Evolutionary conservation across 1,140 invertebrate genomes (phyloP).

Genomic region (Aphaenogaster rudis): DNA sequence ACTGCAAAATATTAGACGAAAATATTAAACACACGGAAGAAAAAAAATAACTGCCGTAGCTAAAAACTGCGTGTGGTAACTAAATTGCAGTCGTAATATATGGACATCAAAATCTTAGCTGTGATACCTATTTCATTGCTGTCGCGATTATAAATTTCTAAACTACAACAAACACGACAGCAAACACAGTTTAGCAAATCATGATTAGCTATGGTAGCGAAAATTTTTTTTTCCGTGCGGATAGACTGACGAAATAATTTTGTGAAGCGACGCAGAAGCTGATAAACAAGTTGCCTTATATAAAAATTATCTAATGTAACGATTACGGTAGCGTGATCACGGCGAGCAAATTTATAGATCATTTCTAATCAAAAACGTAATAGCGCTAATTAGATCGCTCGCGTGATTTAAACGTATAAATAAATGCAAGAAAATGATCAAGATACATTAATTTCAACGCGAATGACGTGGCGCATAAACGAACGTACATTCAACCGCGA

Average conservation of each 20-base stretch:
- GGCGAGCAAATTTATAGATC: neutral
- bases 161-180: too few species aligned
- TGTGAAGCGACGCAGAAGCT: neutral
- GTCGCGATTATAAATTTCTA: too few species aligned
- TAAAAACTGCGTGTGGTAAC: too few species aligned
- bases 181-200: too few species aligned
- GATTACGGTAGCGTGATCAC: neutral
- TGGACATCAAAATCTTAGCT: too few species aligned
- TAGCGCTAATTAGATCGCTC: neutral
- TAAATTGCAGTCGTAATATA: too few species aligned
- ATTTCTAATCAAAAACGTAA: neutral
- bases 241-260: constrained; percentile 14
- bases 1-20: neutral
- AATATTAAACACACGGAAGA: too few species aligned
- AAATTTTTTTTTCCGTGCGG: too few species aligned
- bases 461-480: neutral
- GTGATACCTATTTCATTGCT: too few species aligned
- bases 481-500: neutral
- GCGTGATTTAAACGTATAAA: neutral
- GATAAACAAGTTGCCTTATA: neutral
- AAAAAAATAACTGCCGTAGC: too few species aligned
- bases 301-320: neutral
- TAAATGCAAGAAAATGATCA: neutral
- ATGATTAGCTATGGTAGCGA: too few species aligned
- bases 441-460: neutral